Conservation (phyloP, 2,113 vertebrate species). For the Tachysurus vachellii region DNA sequence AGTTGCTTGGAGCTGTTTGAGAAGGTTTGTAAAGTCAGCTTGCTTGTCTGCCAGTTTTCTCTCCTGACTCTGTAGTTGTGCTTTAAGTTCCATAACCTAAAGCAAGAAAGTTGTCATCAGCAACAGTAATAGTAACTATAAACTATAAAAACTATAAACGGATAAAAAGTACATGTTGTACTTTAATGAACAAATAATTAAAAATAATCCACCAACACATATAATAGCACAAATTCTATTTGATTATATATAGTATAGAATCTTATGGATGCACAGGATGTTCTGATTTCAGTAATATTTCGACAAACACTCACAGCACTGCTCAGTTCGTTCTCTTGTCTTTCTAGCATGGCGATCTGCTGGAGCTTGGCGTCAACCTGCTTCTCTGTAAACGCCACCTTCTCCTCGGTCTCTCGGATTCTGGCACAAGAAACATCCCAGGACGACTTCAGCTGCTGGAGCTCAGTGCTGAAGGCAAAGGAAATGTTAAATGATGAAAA, state of each 20-base stretch:
- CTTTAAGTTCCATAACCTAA: conserved; percentile 60
- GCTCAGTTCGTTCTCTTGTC: conserved; percentile 63
- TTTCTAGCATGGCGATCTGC: conserved; percentile 62
- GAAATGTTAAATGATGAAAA: conserved; percentile 2
- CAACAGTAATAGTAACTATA: not conserved
- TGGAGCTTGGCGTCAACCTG: conserved; percentile 60
- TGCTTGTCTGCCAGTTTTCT: conserved; percentile 45
- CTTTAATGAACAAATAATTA: not conserved
- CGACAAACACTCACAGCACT: conserved; percentile 64
- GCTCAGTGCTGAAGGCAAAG: conserved; percentile 66
- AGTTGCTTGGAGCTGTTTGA: conserved; percentile 57
- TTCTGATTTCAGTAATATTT: not conserved
- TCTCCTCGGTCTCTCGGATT: conserved; percentile 65
- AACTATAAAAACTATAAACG: not conserved
- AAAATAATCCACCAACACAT: too few species aligned
- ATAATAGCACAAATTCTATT: not conserved
- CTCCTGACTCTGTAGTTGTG: conserved; percentile 54
- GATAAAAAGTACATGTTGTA: not conserved
- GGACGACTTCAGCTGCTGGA: conserved; percentile 60
- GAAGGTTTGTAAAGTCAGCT: conserved; percentile 45
- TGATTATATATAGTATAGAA: not conserved
- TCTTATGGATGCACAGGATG: not conserved
- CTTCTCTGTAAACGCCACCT: conserved; percentile 65
- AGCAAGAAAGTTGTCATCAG: conserved; percentile 17
- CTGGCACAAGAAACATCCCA: conserved; percentile 62